A percentile compares a stretch with the other conserved stretches of the same genome.
These are phyloP conservation scores for Bubo scandiacus DNA, from an alignment of 2,113 vertebrate genomes.

Conservation along the genomic window DNA sequence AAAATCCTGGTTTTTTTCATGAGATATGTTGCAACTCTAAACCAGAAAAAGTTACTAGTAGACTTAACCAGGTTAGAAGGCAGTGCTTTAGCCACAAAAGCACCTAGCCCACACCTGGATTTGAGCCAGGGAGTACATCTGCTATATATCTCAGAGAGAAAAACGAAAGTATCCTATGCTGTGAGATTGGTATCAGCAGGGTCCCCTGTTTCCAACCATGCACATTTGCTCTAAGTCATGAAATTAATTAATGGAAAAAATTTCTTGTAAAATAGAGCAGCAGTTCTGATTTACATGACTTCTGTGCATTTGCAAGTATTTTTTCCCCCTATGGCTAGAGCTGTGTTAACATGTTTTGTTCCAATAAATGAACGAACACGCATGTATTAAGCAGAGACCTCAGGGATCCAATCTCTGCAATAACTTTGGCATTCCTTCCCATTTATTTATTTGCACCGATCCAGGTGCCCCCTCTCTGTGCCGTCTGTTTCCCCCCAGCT, in stretches of 20 bases:
- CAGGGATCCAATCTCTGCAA: neutral
- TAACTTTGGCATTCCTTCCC: neutral
- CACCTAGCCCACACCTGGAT: constrained; percentile 32
- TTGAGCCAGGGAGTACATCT: constrained; percentile 45
- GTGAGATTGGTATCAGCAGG: constrained; percentile 71
- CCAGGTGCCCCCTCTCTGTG: neutral
- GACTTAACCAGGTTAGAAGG: constrained; percentile 42
- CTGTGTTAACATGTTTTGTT: constrained; percentile 33
- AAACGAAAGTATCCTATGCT: constrained; percentile 25
- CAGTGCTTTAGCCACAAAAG: constrained; percentile 44
- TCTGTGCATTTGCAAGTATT: constrained; percentile 54
- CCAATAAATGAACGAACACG: neutral
- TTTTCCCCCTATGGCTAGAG: constrained; percentile 1
- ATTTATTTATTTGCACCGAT: neutral
- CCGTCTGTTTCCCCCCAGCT: neutral
- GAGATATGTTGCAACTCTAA: neutral
- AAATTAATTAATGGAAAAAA: constrained; percentile 76
- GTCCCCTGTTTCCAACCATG: constrained; percentile 61
- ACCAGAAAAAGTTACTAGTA: constrained; percentile 38
- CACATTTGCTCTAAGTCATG: constrained; percentile 71
- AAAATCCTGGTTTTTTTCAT: constrained; percentile 10
- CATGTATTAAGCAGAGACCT: neutral
- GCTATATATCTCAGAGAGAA: constrained; percentile 47
- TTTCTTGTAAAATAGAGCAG: constrained; percentile 68
- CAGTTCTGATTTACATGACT: constrained; percentile 65